Conservation (phyloP, 2,888 invertebrate species). For the Chrysopilus asiliformis region DNA sequence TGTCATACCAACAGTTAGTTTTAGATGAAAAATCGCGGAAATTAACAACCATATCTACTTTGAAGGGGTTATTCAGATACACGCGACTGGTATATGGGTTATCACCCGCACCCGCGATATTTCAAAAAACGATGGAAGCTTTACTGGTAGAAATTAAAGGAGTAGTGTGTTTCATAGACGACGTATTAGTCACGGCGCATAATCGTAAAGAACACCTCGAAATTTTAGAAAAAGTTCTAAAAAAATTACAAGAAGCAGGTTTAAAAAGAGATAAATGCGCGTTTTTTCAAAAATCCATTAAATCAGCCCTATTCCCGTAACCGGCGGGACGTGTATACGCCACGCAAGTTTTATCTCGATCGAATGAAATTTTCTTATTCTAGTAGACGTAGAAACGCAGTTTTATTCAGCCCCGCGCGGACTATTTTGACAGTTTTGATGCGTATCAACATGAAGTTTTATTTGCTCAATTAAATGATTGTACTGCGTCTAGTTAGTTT, state of each 20-base stretch:
- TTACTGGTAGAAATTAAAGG: conserved; percentile 19
- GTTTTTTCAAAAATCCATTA: conserved; percentile 19
- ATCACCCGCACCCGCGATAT: conserved; percentile 24
- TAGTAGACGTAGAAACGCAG: no score
- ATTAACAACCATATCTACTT: conserved; percentile 25
- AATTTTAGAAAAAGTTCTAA: conserved; percentile 17
- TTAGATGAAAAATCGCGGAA: conserved; percentile 22
- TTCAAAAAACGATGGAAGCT: conserved; percentile 22
- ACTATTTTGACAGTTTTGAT: conserved; percentile 22
- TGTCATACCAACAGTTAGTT: conserved; percentile 27
- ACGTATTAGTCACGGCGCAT: conserved; percentile 19
- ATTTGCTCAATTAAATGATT: no score
- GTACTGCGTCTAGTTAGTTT: no score
- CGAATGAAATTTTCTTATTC: no score
- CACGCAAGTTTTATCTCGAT: no score
- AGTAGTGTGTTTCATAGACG: conserved; percentile 20
- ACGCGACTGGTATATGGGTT: conserved; percentile 26
- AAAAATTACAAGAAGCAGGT: conserved; percentile 17
- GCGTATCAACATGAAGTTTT: no score
- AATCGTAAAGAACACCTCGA: conserved; percentile 17
- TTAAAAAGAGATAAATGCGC: conserved; percentile 20
- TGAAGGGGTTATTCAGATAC: conserved; percentile 22
- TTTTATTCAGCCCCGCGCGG: no score
- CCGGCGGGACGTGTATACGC: no score
- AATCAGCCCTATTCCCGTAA: conserved; percentile 21